Conservation (phyloP, 2,113 vertebrate genomes). For the Hipposideros armiger region DNA sequence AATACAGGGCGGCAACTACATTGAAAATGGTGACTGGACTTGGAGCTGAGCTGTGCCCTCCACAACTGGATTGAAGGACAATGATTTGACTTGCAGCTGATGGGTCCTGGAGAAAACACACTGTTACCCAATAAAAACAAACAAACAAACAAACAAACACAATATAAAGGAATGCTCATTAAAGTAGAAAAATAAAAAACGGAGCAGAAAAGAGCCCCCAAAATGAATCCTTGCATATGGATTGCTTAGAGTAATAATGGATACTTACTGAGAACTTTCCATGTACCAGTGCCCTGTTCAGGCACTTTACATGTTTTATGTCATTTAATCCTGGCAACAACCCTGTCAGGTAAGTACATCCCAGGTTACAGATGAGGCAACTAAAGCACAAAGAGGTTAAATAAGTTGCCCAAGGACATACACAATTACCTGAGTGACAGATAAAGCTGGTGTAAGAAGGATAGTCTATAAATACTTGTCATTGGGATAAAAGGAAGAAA, state of each 20-base stretch:
- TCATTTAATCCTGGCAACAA: not conserved
- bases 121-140: too few species aligned
- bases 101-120: too few species aligned
- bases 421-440: not conserved
- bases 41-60: too few species aligned
- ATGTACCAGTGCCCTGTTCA: not conserved
- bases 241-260: not conserved
- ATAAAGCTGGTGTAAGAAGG: not conserved
- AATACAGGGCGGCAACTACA: not conserved
- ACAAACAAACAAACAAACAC: not conserved
- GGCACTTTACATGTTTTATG: not conserved
- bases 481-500: not conserved
- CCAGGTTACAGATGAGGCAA: not conserved
- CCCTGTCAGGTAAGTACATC: not conserved
- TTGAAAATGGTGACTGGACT: too few species aligned
- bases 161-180: not conserved
- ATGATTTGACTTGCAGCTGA: too few species aligned
- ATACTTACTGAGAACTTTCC: not conserved
- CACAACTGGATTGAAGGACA: too few species aligned
- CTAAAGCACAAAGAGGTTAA: not conserved
- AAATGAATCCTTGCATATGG: not conserved
- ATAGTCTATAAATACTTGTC: not conserved
- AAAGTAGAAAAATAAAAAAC: not conserved
- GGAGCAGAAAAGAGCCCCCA: not conserved
- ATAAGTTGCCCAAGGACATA: not conserved